Evolutionary conservation across 2,113 vertebrate genomes (phyloP).

Genomic region (Phoenicopterus ruber): DNA sequence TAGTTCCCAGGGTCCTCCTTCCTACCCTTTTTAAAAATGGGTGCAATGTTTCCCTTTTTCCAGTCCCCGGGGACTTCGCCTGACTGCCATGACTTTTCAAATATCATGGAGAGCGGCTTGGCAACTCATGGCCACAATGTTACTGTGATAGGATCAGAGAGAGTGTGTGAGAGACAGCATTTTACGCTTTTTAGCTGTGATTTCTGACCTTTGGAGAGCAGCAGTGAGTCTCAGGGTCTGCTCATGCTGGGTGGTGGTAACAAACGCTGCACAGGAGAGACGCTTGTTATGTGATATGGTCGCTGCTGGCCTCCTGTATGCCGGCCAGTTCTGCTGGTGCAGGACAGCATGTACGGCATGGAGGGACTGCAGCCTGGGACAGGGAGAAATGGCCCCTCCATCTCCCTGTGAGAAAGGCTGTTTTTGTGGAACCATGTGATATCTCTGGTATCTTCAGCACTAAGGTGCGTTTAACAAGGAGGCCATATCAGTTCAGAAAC

Average conservation of each 20-base stretch:
- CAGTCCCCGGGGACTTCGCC: no score
- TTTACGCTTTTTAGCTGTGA: background rate
- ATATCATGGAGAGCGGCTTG: no score
- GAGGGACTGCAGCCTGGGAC: background rate
- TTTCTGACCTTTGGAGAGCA: background rate
- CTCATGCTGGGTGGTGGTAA: background rate
- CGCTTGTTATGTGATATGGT: background rate
- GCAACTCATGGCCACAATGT: accelerated
- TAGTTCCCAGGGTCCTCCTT: no score
- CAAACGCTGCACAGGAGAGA: background rate
- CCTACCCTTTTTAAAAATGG: no score
- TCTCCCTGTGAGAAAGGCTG: background rate
- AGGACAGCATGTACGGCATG: background rate
- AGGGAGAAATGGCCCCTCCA: background rate
- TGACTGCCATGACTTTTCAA: no score
- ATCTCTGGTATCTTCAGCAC: background rate
- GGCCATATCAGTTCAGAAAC: background rate
- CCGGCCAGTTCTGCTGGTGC: background rate
- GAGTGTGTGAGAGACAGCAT: background rate
- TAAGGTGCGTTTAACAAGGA: background rate
- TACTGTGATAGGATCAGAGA: background rate
- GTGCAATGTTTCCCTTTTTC: no score
- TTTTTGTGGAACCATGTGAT: background rate
- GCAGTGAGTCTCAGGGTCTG: background rate
- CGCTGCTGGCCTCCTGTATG: background rate